Conservation (phyloP, 2,888 invertebrate genomes). For the Lasioglossum villosulum region DNA sequence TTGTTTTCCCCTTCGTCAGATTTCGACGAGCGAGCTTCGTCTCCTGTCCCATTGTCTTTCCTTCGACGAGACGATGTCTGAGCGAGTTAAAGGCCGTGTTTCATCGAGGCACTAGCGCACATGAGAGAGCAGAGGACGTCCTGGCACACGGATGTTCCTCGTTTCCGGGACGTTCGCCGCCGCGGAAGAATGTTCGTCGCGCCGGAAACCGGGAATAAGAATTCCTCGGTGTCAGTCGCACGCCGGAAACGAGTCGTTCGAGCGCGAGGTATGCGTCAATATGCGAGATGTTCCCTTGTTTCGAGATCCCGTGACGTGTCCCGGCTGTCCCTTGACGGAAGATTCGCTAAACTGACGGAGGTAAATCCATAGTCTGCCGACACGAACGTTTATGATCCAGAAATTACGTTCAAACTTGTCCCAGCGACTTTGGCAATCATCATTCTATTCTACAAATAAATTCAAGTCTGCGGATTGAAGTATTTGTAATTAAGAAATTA, state of each 20-base stretch:
- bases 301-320: conserved; percentile 10
- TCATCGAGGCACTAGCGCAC: not conserved
- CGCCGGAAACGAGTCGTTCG: conserved; percentile 23
- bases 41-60: conserved; percentile 16
- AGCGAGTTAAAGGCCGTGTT: conserved; percentile 11
- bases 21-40: not conserved
- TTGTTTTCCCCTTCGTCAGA: not conserved
- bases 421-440: not conserved
- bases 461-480: too few species aligned
- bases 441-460: not conserved
- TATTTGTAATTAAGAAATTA: too few species aligned
- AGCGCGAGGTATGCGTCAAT: conserved; percentile 36
- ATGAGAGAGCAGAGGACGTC: not conserved
- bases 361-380: not conserved
- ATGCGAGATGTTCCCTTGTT: conserved; percentile 39
- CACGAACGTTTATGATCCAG: not conserved
- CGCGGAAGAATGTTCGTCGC: conserved; percentile 26
- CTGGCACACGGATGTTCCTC: conserved; percentile 10
- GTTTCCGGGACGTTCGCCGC: conserved; percentile 35
- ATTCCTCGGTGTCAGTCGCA: conserved; percentile 41
- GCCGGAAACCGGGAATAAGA: conserved; percentile 40
- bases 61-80: conserved; percentile 16
- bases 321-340: not conserved
- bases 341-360: not conserved
- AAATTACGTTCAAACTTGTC: not conserved